phyloP scores from a whole-genome alignment of 2,797 vertebrate genomes.

The Oreortyx pictus region DNA sequence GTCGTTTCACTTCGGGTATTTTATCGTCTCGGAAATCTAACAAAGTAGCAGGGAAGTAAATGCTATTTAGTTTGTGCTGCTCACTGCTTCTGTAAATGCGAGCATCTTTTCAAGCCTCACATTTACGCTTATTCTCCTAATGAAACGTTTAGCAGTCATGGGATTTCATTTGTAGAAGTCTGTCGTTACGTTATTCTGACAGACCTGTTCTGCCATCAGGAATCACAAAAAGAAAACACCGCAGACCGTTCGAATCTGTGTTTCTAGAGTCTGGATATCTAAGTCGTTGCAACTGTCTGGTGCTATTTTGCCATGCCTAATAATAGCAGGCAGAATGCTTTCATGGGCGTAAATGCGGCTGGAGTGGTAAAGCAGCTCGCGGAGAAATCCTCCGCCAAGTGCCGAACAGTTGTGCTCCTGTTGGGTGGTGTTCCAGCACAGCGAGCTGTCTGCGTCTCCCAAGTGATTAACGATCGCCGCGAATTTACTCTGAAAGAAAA shows the following conservation, averaged over 20 bases:
- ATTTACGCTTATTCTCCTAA: background rate
- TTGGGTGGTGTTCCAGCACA: background rate
- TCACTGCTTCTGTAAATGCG: background rate
- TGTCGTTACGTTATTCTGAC: background rate
- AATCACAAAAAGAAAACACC: constrained; percentile 47
- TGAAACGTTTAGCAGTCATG: background rate
- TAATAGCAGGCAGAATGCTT: constrained; percentile 56
- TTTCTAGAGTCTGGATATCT: background rate
- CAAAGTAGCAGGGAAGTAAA: constrained; percentile 3
- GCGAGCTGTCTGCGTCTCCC: background rate
- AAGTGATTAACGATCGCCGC: background rate
- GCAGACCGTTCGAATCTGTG: background rate
- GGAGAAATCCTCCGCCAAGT: background rate
- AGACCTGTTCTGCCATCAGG: constrained; percentile 1
- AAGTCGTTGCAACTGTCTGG: constrained; percentile 40
- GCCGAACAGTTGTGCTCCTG: background rate
- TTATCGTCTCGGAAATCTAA: background rate
- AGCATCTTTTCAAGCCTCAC: background rate
- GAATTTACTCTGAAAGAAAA: background rate
- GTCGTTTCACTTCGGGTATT: background rate
- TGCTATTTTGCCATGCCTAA: constrained; percentile 41
- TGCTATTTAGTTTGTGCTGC: constrained; percentile 3
- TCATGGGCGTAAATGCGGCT: constrained; percentile 40
- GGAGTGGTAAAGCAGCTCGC: constrained; percentile 8
- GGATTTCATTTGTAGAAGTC: constrained; percentile 25